Evolutionary conservation across 2,797 vertebrate genomes (phyloP), one percentile per base, ranked within the genome.

Genomic region (Melanotaenia parkinsoni): DNA sequence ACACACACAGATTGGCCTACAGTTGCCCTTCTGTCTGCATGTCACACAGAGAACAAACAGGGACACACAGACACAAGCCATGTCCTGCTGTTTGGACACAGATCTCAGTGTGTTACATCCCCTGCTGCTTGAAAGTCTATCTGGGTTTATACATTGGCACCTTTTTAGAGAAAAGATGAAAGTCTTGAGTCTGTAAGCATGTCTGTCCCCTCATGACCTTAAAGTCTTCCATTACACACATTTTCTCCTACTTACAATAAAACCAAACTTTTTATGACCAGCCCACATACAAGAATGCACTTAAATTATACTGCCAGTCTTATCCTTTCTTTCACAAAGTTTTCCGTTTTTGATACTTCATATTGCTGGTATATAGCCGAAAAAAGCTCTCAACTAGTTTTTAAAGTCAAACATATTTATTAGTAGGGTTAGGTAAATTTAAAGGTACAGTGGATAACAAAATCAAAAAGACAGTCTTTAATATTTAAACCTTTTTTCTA

Each of bases 21-120:
- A 66, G 74, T 76, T 80, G 77, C 76, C 78, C 74, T 64, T 76
- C 78, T 85, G 67, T 78, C 68, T 83, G 69, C 63, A 50, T 80
- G 77, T 88, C 88, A 86, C 79, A 73, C 68, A 58, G 83, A 83
- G 80, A 83, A 87, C 75, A 83, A 86, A 85, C 77, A 67, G 76
- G 80, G 63, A 73, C 80, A 74, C 20, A 30, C 71, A 68, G 85
- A 89, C 81, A 76, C 76, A 71, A 65, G 79, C 83, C 84, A 86
- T 82, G 47, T 20, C 79, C 66, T 59, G 66, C 74, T 84, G 81
- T 82, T 81, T 62, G 58, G 60, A 80, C 58, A 70, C 66, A 4
- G 63, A 50, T 63, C 56, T 60, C 59, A 63, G 51, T 65, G 56
- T 60, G 58, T 32, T 63, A 40, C 28, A 64, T 58, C 58, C 28